Conservation (phyloP, 2,888 invertebrate species). For the Eurois occulta region DNA sequence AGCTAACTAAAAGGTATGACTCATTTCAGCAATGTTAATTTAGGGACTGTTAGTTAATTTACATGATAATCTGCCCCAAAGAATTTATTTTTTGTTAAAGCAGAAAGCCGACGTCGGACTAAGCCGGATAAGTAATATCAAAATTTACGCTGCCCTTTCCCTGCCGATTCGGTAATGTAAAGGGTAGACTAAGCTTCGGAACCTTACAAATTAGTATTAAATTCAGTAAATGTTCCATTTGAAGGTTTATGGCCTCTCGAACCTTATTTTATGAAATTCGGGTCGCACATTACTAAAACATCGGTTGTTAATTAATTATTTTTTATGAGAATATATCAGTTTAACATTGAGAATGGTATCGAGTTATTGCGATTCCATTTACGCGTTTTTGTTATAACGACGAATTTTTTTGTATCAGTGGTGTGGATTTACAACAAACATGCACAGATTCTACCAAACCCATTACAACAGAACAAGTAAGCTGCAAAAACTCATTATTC, state of each 20-base stretch:
- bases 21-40: constrained; percentile 51
- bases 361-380: not conserved
- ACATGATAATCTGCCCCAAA: constrained; percentile 59
- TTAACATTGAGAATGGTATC: not conserved
- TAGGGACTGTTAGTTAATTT: constrained; percentile 59
- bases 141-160: constrained; percentile 57
- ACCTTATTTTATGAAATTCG: constrained; percentile 17
- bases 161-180: constrained; percentile 52
- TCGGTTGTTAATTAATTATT: not conserved
- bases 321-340: not conserved
- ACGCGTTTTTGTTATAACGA: too few relatives aligned
- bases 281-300: constrained; percentile 23
- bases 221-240: constrained; percentile 53
- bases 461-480: not conserved
- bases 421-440: too few relatives aligned
- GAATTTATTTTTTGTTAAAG: constrained; percentile 55
- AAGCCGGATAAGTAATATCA: constrained; percentile 52
- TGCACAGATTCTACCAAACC: too few relatives aligned
- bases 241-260: constrained; percentile 26
- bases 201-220: constrained; percentile 57
- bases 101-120: constrained; percentile 36
- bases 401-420: too few relatives aligned
- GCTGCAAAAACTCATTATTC: not conserved
- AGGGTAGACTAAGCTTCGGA: constrained; percentile 46
- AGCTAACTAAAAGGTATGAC: constrained; percentile 41